Evolutionary conservation across 2,113 vertebrate species (phyloP), one percentile per base, ranked within the genome.

Genomic region (Percopsis transmontana): DNA sequence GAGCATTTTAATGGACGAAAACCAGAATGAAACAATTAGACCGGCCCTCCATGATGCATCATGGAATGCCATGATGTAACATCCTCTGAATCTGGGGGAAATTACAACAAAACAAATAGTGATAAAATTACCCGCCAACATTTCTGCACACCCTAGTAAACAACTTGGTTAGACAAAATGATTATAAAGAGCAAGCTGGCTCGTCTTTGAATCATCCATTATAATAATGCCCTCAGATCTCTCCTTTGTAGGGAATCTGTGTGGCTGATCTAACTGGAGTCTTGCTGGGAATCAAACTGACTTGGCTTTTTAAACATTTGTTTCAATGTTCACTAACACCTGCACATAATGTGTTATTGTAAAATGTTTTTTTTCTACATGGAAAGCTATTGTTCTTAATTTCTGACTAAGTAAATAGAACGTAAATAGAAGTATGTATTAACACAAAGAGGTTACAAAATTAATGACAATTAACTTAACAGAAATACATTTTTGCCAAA

Each of bases 91-190:
- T 33, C 27, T 33, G 27, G 27, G 27, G 1, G 27, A 33, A 33
- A 33, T 33, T 33, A 7, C 27, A 33, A 33, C 27, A 33, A 33
- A 33, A 33, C 27, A 33, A 33, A 33, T 33, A 33, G 27, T 33
- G 27, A 33, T 33, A 33, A 33, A 33, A 33, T 2, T 33, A 33
- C 27, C 27, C 5, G 27, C 27, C 27, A 33, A 33, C 27, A 23
- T 53, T 14, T 23, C 55, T 20, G 45, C 23, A 55, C 10, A 60
- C 53, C 24, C 15, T 10, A 51, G 42, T 61, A 70, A 79, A 81
- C 39, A 74, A 63, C 33, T 60, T 24, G 58, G 21, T 45, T 72
- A 74, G 73, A 57, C 44, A 24, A 67, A 57, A 52, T n/a, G 51
- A 11, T 16, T 8, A 38, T 2, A 19, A 56, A 70, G 21, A 11